A percentile compares a stretch with the other conserved stretches of the same genome.
Evolutionary conservation across 2,797 vertebrate species (phyloP).

Genomic region (Ceyx erithaca): DNA sequence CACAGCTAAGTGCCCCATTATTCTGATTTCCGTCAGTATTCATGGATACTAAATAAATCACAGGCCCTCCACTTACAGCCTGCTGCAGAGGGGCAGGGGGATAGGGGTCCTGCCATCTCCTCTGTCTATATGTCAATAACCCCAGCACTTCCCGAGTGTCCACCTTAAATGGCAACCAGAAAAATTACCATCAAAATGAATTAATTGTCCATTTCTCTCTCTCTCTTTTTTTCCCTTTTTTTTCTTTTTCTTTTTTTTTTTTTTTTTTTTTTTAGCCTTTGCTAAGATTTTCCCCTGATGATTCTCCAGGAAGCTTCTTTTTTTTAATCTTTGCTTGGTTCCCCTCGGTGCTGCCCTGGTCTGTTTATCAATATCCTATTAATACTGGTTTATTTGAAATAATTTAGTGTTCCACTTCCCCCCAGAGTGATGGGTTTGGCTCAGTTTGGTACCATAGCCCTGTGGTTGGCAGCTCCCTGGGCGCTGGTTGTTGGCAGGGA

Average conservation of each 20-base stretch:
- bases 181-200: neutral
- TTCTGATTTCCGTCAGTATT: conserved; percentile 67
- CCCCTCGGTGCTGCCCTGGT: neutral
- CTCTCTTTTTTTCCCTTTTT: too few species aligned
- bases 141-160: neutral
- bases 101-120: conserved; percentile 39
- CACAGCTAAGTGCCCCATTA: conserved; percentile 72
- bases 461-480: neutral
- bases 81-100: conserved; percentile 35
- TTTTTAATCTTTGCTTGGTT: neutral
- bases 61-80: neutral
- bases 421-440: accelerated
- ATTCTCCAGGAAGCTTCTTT: conserved; percentile 21
- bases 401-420: neutral
- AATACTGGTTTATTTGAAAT: conserved; percentile 5
- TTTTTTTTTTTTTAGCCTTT: neutral
- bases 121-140: neutral
- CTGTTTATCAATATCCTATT: conserved; percentile 39
- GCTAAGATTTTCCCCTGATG: conserved; percentile 12
- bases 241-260: neutral
- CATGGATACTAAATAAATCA: conserved; percentile 70
- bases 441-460: neutral
- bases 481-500: neutral
- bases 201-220: neutral
- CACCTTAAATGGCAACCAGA: neutral